phyloP scores from a whole-genome alignment of 2,113 vertebrate species.

The Nyctereutes procyonoides region DNA sequence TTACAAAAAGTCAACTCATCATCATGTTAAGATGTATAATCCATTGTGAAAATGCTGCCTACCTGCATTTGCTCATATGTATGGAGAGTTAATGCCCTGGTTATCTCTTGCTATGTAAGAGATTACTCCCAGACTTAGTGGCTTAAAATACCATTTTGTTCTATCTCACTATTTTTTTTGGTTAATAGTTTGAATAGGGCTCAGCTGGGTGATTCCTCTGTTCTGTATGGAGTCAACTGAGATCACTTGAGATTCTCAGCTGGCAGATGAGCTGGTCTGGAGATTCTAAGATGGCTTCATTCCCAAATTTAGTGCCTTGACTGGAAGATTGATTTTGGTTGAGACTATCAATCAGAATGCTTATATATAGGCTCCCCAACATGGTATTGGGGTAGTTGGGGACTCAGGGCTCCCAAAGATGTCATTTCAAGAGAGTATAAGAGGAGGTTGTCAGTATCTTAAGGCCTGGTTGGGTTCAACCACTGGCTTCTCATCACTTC shows the following conservation, averaged over 20 bases:
- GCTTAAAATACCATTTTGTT: background rate
- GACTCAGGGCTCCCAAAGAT: background rate
- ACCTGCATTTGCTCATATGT: background rate
- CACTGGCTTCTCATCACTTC: background rate
- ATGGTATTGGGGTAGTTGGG: background rate
- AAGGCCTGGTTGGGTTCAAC: background rate
- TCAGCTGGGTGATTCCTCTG: background rate
- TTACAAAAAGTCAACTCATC: conserved; percentile 48
- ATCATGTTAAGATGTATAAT: background rate
- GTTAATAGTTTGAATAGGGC: background rate
- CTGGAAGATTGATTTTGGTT: background rate
- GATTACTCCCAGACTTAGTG: background rate
- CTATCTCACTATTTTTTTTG: background rate
- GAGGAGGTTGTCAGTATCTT: background rate
- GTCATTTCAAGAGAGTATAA: background rate
- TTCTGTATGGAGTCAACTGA: background rate
- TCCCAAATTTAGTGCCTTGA: background rate
- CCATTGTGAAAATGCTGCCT: conserved; percentile 13
- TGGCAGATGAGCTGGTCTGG: background rate
- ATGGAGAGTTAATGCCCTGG: background rate
- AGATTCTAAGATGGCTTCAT: conserved; percentile 2
- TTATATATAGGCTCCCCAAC: background rate
- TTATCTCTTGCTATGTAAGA: conserved; percentile 35
- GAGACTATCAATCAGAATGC: background rate
- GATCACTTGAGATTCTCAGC: background rate